Base-by-base conservation (phyloP, 2,113 vertebrate species). In the Pongo pygmaeus region DNA sequence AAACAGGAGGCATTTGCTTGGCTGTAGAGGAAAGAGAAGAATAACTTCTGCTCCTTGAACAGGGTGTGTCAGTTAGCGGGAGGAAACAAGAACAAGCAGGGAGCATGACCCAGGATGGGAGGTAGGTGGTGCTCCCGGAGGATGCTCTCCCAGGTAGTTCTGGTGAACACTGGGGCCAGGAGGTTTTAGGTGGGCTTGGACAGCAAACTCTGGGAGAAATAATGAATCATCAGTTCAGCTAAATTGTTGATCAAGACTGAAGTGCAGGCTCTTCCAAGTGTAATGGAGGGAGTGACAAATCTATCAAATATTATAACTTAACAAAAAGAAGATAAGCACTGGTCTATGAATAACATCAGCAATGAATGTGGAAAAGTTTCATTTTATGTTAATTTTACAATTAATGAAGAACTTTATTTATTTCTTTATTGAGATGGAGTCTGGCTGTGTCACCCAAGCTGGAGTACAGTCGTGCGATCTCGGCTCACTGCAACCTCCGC, bases 11-110 rank as follows among this genome's bases (percentile, higher is more conserved):
- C 25, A 23, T 1, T 14, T 18, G 13, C 52, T n/a, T n/a, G 46
- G 38, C 13, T 55, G 59, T 3, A 10, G 64, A 52, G 50, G 70
- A 50, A 12, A 52, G n/a, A 46, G 46, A 22, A 20, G 40, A 40
- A 0, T 2, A 46, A 30, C 5, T 16, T 38, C 9, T 14, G 35
- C 2, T 72, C 40, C 30, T 35, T 9, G 7, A 13, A 80, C 1
- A 12, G 48, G 12, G 20, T 10, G 48, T 1, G 2, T 7, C 16
- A 14, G 2, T 20, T 6, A 61, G 81, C 2, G 35, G 70, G 48
- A 43, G 32, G 70, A 27, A 35, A 35, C 0, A 18, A 70, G 90
- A 48, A 23, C 23, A 8, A 5, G 70, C 1, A 4, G 64, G 52
- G 25, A 46, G 57, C 13, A 0, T 2, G 83, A 38, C 12, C 12